Conservation (phyloP, 2,113 vertebrate species). For the Struthidea cinerea region DNA sequence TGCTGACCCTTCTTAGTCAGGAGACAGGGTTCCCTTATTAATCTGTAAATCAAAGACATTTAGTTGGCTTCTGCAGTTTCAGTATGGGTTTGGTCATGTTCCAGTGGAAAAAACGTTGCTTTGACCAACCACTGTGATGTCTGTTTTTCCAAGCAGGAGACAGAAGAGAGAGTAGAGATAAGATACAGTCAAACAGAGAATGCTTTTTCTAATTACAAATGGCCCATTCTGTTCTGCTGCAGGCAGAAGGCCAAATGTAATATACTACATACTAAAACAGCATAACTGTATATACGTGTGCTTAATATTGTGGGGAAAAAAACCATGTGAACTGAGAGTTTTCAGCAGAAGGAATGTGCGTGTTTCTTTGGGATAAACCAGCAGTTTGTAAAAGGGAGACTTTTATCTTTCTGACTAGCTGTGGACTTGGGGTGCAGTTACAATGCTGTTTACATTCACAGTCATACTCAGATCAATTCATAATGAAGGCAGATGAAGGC, state of each 20-base stretch:
- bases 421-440: not conserved
- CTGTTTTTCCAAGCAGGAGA: constrained; percentile 63
- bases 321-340: not conserved
- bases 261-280: not conserved
- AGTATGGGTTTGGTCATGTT: constrained; percentile 39
- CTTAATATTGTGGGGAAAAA: not conserved
- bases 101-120: constrained; percentile 48
- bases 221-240: not conserved
- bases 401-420: not conserved
- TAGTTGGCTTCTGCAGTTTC: constrained; percentile 66
- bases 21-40: constrained; percentile 62
- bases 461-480: not conserved
- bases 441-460: constrained; percentile 42
- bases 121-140: constrained; percentile 66
- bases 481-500: constrained; percentile 20
- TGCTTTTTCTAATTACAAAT: constrained; percentile 50
- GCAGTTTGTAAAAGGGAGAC: not conserved
- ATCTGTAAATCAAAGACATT: constrained; percentile 61
- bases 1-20: constrained; percentile 49
- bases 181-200: constrained; percentile 29
- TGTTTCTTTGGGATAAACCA: constrained; percentile 5
- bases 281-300: not conserved
- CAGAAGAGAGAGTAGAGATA: constrained; percentile 52
- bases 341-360: not conserved
- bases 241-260: constrained; percentile 58